A percentile compares a stretch with the other conserved stretches of the same genome.
These are phyloP conservation scores for Trachelus tabidus DNA, from an alignment of 2,888 invertebrate species.

Conservation along the genomic window DNA sequence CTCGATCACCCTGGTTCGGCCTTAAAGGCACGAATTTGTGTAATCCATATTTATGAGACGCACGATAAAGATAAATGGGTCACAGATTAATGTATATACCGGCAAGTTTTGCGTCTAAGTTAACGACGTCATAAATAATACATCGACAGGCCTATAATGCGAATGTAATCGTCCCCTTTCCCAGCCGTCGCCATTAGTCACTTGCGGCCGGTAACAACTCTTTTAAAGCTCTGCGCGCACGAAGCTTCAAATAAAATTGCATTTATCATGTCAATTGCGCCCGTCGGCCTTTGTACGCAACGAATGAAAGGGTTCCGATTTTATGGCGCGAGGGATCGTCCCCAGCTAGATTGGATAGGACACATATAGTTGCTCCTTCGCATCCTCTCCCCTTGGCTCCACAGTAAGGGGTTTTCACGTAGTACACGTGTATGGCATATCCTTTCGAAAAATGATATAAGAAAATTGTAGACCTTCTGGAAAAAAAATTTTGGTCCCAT, in stretches of 20 bases:
- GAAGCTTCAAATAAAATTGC: constrained; percentile 45
- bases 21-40: constrained; percentile 25
- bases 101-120: constrained; percentile 28
- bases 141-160: constrained; percentile 42
- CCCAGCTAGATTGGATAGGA: neutral
- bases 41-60: constrained; percentile 33
- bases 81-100: constrained; percentile 29
- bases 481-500: neutral
- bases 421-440: neutral
- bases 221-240: constrained; percentile 27
- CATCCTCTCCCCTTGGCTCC: neutral
- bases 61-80: constrained; percentile 27
- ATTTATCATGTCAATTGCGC: constrained; percentile 48
- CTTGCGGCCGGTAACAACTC: constrained; percentile 38
- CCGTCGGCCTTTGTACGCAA: neutral
- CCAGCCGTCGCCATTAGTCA: constrained; percentile 23
- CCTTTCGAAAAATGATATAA: neutral
- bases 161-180: constrained; percentile 35
- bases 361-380: neutral
- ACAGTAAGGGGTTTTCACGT: neutral
- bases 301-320: neutral
- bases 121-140: constrained; percentile 49
- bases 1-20: neutral
- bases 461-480: neutral
- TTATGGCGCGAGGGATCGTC: neutral